Conservation (phyloP, 2,113 vertebrate genomes). For the Erythrocercus mccallii region DNA sequence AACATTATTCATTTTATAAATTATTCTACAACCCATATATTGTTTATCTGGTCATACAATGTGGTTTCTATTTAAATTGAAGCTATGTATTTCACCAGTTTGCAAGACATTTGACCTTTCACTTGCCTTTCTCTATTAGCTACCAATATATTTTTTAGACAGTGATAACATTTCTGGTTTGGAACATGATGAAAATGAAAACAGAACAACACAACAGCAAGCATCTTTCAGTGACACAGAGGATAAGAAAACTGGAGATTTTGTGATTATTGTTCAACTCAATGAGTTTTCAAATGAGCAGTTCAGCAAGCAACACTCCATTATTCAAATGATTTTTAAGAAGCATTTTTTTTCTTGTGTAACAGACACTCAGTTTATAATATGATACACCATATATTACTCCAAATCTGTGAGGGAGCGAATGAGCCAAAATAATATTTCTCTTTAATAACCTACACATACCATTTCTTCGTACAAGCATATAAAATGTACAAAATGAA, state of each 20-base stretch:
- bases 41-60: background rate
- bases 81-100: background rate
- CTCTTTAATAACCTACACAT: background rate
- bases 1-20: background rate
- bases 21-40: background rate
- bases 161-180: conserved; percentile 1
- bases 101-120: conserved; percentile 30
- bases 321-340: background rate
- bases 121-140: background rate
- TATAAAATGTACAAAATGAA: background rate
- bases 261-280: background rate
- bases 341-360: background rate
- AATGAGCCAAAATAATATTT: background rate
- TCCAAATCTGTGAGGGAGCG: background rate
- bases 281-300: background rate
- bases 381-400: background rate
- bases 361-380: background rate
- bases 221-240: background rate
- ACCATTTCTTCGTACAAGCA: background rate
- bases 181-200: conserved; percentile 20
- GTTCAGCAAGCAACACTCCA: background rate
- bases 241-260: background rate
- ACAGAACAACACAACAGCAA: background rate
- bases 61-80: background rate
- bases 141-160: background rate